These are phyloP conservation scores for Ophion costatus DNA, from an alignment of 2,888 invertebrate genomes.

Conservation along the genomic window DNA sequence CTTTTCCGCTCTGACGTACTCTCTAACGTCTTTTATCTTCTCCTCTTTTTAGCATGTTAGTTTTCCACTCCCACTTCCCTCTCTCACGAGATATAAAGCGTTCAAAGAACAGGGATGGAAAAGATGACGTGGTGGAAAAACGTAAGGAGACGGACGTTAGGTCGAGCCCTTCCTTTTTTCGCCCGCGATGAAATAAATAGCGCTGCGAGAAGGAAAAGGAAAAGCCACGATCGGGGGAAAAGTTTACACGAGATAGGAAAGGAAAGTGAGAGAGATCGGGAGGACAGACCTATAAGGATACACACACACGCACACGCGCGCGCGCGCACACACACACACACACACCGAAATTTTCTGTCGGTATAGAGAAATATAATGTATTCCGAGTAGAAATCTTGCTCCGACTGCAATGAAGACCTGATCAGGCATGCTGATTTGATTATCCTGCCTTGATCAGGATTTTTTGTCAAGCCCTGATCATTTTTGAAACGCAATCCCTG, in stretches of 20 bases:
- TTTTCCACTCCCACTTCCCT: neutral
- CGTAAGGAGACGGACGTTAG: conserved; percentile 31
- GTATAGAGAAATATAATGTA: neutral
- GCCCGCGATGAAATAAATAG: conserved; percentile 28
- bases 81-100: neutral
- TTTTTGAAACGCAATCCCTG: no score
- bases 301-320: no score
- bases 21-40: no score
- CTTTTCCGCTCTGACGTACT: neutral
- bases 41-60: neutral
- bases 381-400: no score
- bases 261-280: conserved; percentile 34
- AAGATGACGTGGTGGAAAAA: conserved; percentile 45
- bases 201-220: neutral
- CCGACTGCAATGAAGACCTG: no score
- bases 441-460: no score
- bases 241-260: conserved; percentile 43
- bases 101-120: neutral
- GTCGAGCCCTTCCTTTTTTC: conserved; percentile 17
- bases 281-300: neutral
- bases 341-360: no score
- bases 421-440: no score
- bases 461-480: no score
- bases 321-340: no score
- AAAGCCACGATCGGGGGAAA: conserved; percentile 27